Conservation (phyloP, 2,797 vertebrate species). For the Cynopterus sphinx region DNA sequence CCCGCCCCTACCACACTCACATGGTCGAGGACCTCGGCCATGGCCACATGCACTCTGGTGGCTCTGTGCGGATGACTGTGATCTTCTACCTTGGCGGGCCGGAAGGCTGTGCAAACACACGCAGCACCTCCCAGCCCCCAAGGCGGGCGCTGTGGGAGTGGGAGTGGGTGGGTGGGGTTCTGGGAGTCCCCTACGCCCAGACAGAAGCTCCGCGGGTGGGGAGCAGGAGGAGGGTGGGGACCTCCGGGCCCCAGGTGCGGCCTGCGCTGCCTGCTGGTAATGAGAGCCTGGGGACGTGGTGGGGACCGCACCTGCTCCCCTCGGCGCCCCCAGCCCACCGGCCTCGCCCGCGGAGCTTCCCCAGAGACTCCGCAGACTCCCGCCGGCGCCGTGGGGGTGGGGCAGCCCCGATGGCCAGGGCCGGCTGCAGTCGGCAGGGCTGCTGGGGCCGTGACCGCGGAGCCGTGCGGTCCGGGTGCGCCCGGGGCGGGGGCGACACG, state of each 20-base stretch:
- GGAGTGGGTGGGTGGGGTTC: background rate
- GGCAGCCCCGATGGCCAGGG: background rate
- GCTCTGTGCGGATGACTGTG: background rate
- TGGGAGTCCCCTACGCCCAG: background rate
- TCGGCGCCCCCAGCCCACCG: background rate
- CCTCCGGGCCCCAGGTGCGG: constrained; percentile 24
- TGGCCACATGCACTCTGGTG: background rate
- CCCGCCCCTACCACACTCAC: accelerated
- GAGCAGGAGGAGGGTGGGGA: background rate
- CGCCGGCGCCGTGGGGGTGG: background rate
- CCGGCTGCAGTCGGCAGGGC: background rate
- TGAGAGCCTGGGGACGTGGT: constrained; percentile 22
- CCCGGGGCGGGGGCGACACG: constrained; percentile 45
- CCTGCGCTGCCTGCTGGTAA: background rate
- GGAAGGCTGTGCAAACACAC: background rate
- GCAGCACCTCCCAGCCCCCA: too few relatives aligned
- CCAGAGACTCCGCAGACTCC: background rate
- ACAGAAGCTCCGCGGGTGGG: background rate
- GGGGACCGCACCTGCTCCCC: constrained; percentile 49
- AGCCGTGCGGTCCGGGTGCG: background rate
- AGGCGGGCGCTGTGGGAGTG: background rate
- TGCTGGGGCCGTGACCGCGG: background rate
- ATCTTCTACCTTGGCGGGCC: background rate
- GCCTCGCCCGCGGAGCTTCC: constrained; percentile 33
- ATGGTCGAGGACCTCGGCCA: background rate